Conservation (phyloP, 2,113 vertebrate species). For the Polypterus senegalus region DNA sequence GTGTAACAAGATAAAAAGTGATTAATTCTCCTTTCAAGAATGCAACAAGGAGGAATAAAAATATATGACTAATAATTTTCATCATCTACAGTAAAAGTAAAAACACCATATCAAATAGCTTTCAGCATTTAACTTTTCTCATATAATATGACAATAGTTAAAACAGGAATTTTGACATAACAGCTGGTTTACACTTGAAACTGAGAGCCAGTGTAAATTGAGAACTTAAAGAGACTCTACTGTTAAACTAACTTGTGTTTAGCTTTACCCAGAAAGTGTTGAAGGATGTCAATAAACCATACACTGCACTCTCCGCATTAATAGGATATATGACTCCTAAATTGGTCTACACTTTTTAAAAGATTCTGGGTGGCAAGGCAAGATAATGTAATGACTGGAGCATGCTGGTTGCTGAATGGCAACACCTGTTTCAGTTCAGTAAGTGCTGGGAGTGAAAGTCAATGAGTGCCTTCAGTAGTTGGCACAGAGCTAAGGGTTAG, state of each 20-base stretch:
- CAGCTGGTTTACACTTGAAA: constrained; percentile 20
- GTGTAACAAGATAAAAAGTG: too few species aligned
- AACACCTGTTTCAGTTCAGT: constrained; percentile 33
- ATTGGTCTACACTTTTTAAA: neutral
- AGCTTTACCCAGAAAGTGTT: constrained; percentile 38
- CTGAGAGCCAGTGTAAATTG: constrained; percentile 14
- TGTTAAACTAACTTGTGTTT: constrained; percentile 22
- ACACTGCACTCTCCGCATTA: constrained; percentile 19
- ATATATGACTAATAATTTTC: too few species aligned
- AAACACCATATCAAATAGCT: neutral
- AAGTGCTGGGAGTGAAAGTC: constrained; percentile 13
- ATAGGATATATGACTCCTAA: constrained; percentile 20
- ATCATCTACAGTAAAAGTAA: neutral
- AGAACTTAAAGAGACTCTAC: constrained; percentile 15
- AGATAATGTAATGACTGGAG: constrained; percentile 12
- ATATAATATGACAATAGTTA: neutral
- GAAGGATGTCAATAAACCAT: constrained; percentile 40
- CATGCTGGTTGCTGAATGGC: constrained; percentile 24
- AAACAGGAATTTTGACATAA: constrained; percentile 17
- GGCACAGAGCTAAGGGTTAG: too few species aligned
- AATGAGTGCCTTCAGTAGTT: constrained; percentile 22
- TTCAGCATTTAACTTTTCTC: neutral
- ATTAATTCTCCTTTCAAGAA: too few species aligned
- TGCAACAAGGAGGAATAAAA: too few species aligned
- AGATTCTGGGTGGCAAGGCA: constrained; percentile 32